Evolutionary conservation across 2,797 vertebrate species (phyloP), one percentile per base, ranked within the genome.

Genomic region (Gymnothorax javanicus): DNA sequence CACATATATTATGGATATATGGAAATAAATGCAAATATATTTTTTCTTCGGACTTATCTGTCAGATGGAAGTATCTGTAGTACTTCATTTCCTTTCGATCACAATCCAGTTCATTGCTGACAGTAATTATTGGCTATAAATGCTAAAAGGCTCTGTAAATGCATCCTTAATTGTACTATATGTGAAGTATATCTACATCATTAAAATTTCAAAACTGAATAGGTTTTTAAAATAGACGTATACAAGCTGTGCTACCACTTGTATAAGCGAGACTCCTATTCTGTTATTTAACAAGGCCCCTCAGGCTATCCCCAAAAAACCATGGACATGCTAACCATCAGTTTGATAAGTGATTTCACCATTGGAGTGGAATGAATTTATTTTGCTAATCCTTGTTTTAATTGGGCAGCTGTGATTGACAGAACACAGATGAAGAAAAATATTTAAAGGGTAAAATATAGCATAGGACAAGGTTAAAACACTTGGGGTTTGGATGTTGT

Each of bases 401-500:
- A 33, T 75, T 75, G 15, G 13, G 17, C 56, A n/a, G n/a, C 77
- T 23, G 20, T 54, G 77, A 20, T 56, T 54, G 20, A 81, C 77
- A 23, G 50, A 43, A 8, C 52, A 81, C 52, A 56, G 8, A 81
- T 81, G 77, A 56, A 56, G 52, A 7, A 17, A 81, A 54, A 17
- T 17, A 81, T 56, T 81, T 17, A 81, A 81, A 23, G 52, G 77
- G 77, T 81, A 81, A 56, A 17, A 77, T 77, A 52, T 43, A 43
- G 71, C 11, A 75, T 17, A 43, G 11, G 43, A 50, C 33, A 56
- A 56, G 52, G 50, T 81, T 23, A 81, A 81, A 81, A 56, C 52
- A 81, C 50, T 81, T 81, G 77, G 50, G n/a, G 77, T 52, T 81
- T 81, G 77, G 52, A 52, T 23, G 25, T 73, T 75, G 71, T 13